phyloP scores from a whole-genome alignment of 2,113 vertebrate species.

The Hemibagrus wyckioides region DNA sequence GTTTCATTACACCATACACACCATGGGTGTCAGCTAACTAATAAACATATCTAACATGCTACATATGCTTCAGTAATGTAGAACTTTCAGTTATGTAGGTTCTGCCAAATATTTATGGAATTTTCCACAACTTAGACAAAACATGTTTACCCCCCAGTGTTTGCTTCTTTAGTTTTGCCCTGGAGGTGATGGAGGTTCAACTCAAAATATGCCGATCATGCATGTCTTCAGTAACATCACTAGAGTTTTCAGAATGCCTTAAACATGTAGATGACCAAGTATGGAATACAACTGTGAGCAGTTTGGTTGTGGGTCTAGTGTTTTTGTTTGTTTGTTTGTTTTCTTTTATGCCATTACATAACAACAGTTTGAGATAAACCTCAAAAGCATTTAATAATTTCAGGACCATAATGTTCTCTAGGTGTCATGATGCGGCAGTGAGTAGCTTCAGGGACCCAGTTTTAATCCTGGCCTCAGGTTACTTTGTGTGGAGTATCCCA shows the following conservation, averaged over 20 bases:
- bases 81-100: neutral
- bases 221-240: neutral
- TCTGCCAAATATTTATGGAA: neutral
- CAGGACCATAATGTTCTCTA: neutral
- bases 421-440: neutral
- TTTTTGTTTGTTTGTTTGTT: neutral
- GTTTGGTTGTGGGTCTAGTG: neutral
- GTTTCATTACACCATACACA: neutral
- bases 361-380: neutral
- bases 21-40: neutral
- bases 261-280: too few species aligned
- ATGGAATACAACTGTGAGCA: neutral
- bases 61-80: neutral
- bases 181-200: neutral
- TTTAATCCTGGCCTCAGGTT: neutral
- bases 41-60: neutral
- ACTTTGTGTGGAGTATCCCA: neutral
- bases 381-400: neutral
- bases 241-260: neutral
- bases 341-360: neutral
- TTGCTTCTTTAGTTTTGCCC: neutral
- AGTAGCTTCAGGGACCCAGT: neutral
- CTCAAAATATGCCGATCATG: neutral
- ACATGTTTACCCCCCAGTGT: too few species aligned
- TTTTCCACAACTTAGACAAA: neutral